Base-by-base conservation (phyloP, 1,140 invertebrate genomes). In the Aphidius gifuensis region DNA sequence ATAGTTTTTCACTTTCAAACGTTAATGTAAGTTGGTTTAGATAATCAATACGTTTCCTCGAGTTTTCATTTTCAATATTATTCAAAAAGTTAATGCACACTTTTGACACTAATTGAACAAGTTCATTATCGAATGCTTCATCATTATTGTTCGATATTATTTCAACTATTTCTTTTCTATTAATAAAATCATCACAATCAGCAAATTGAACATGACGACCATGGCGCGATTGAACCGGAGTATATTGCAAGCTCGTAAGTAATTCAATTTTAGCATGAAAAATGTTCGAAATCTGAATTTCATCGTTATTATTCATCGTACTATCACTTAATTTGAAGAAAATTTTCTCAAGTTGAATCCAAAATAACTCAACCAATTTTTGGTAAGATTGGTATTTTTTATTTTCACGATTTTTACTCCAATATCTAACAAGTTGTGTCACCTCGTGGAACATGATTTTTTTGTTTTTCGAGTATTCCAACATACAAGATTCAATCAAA, bases 371-470 rank as follows among this genome's bases (percentile, higher is more conserved):
- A 6, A 86, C 66, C 44, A 86, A 73, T 60, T 80, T 65, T 3
- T 59, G 66, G 64, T 84, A 86, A 48, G 73, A 76, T 44, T 66
- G 66, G 42, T 74, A 67, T 21, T 76, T 69, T 0, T 65, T 38
- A 9, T 71, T 67, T 11, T 71, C 47, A 16, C 70, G 66, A 68
- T 84, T 84, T 68, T 82, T 82, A 65, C 81, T 83, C 83, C 85
- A 87, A 56, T 85, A 85, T 9, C 82, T 80, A 21, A 86, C 55
- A 6, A 87, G 64, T 5, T 76, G 73, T 0, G 82, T 74, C 2
- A 82, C 73, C 61, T 86, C 81, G 45, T 74, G 75, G 61, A 83
- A 86, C 49, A 85, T 72, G 11, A 73, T 72, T 64, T 81, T 79
- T 57, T 78, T 77, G 32, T 76, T 71, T 1, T 61, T 45, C 44